phyloP scores from a whole-genome alignment of 2,888 invertebrate species.

The Ptilodon capucinus region DNA sequence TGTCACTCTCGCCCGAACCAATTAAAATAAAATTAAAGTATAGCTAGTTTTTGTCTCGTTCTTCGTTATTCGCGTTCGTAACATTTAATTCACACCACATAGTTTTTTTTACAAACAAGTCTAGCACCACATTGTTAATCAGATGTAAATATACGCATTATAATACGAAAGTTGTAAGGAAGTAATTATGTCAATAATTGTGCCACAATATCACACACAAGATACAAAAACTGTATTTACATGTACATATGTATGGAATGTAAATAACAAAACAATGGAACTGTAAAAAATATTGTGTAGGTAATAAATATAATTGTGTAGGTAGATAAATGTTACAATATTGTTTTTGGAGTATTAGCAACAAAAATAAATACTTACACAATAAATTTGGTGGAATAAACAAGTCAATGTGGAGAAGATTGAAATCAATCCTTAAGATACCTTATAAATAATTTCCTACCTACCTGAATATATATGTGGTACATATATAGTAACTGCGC shows the following conservation, averaged over 20 bases:
- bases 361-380: no score
- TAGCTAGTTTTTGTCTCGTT: constrained; percentile 54
- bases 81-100: constrained; percentile 12
- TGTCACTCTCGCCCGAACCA: constrained; percentile 74
- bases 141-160: neutral
- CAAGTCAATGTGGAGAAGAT: neutral
- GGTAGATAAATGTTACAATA: no score
- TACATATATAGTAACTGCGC: constrained; percentile 15
- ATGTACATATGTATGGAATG: constrained; percentile 2
- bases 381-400: no score
- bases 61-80: constrained; percentile 28
- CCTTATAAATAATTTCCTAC: neutral
- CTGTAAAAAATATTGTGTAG: neutral
- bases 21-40: constrained; percentile 69
- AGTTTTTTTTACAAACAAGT: constrained; percentile 9
- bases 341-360: neutral
- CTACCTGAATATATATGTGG: constrained; percentile 8
- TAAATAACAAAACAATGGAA: neutral
- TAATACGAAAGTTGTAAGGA: constrained; percentile 10
- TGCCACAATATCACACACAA: neutral
- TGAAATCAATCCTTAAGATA: neutral
- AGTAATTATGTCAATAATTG: constrained; percentile 12
- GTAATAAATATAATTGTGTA: neutral
- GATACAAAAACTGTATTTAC: constrained; percentile 5
- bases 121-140: constrained; percentile 8